Evolutionary conservation across 2,113 vertebrate species (phyloP).

Genomic region (Tenebrosternarchus preto): DNA sequence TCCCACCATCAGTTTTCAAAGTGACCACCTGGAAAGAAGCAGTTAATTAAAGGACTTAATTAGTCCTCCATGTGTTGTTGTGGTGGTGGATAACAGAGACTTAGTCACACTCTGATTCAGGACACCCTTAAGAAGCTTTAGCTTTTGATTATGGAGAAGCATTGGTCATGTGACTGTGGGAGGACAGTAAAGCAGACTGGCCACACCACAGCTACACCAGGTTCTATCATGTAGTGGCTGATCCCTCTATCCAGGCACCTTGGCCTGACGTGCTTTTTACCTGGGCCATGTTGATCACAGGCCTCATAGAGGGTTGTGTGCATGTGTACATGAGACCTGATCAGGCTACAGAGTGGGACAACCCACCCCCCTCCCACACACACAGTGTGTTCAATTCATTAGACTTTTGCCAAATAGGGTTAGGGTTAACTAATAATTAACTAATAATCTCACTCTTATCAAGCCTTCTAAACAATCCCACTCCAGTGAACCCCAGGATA

Average conservation of each 20-base stretch:
- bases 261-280: no score
- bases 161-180: constrained; percentile 24
- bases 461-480: no score
- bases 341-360: constrained; percentile 29
- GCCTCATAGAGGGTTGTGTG: constrained; percentile 48
- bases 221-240: constrained; percentile 25
- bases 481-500: no score
- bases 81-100: background rate
- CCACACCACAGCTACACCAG: background rate
- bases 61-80: no score
- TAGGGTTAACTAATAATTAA: no score
- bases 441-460: no score
- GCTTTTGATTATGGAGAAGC: no score
- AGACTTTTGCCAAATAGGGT: no score
- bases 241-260: constrained; percentile 54
- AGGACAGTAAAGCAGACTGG: constrained; percentile 23
- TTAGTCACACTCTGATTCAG: no score
- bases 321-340: constrained; percentile 3
- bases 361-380: constrained; percentile 29
- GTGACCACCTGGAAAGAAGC: background rate
- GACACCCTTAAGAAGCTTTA: no score
- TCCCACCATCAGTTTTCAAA: no score
- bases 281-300: constrained; percentile 70
- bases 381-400: no score
- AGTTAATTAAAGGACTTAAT: background rate